These are phyloP conservation scores for Augochlora pura DNA, from an alignment of 1,140 invertebrate species.

Conservation along the genomic window DNA sequence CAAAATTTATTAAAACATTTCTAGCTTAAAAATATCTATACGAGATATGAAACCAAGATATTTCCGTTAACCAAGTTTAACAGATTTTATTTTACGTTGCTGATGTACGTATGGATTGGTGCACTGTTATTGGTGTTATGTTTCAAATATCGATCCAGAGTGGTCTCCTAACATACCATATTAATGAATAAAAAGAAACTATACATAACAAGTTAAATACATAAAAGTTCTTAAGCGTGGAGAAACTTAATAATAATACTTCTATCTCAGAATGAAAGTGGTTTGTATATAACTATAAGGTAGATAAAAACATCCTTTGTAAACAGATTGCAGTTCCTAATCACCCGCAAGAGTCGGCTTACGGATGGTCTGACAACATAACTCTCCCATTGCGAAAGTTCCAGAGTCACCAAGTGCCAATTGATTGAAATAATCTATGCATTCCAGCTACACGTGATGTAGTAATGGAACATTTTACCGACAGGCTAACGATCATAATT, in stretches of 20 bases:
- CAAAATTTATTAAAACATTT: not conserved
- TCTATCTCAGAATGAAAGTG: conserved; percentile 21
- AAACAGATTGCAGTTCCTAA: conserved; percentile 50
- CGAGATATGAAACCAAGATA: not conserved
- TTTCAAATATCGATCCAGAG: conserved; percentile 29
- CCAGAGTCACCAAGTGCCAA: conserved; percentile 51
- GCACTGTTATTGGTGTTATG: not conserved
- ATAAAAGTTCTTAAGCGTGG: not conserved
- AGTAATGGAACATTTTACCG: conserved; percentile 49
- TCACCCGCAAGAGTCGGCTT: conserved; percentile 36
- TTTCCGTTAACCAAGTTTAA: not conserved
- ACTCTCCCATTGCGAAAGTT: conserved; percentile 56
- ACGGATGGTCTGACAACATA: conserved; percentile 40
- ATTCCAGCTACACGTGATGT: conserved; percentile 49
- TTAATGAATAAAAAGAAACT: not conserved
- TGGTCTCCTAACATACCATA: not conserved
- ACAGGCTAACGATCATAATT: conserved; percentile 27
- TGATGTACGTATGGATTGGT: not conserved
- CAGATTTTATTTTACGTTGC: not conserved
- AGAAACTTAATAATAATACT: not conserved
- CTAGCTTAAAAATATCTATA: not conserved
- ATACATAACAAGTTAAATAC: not conserved
- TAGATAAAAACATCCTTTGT: conserved; percentile 49
- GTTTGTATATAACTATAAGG: conserved; percentile 17
- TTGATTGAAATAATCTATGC: conserved; percentile 60